These are phyloP conservation scores for Ammospiza caudacuta DNA, from an alignment of 2,113 vertebrate genomes.

Conservation along the genomic window DNA sequence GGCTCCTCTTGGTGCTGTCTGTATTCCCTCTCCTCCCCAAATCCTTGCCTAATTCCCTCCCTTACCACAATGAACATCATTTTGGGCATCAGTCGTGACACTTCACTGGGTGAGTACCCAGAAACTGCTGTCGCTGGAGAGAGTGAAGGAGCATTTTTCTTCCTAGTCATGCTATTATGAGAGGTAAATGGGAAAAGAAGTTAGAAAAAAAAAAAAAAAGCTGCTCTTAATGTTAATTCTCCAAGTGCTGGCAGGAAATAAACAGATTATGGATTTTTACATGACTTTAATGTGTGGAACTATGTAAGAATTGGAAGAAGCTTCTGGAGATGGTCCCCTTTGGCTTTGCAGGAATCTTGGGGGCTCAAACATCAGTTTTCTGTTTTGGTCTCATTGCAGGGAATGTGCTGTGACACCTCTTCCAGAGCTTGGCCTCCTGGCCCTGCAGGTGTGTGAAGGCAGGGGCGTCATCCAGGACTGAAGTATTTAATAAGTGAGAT, in stretches of 20 bases:
- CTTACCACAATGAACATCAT: background rate
- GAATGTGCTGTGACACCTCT: background rate
- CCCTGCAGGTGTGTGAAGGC: background rate
- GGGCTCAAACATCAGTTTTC: background rate
- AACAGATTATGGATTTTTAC: background rate
- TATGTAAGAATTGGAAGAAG: background rate
- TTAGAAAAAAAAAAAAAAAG: too few species aligned
- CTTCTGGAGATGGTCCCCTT: background rate
- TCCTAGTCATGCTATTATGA: background rate
- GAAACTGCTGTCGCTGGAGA: background rate
- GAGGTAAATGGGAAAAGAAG: background rate
- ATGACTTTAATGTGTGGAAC: background rate
- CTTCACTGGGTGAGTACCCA: background rate
- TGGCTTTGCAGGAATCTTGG: background rate
- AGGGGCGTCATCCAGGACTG: background rate
- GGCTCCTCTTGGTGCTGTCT: background rate
- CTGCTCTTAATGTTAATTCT: background rate
- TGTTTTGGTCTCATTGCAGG: background rate
- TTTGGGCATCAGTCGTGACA: background rate
- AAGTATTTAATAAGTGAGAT: background rate
- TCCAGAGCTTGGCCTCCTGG: background rate
- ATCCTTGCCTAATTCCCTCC: background rate
- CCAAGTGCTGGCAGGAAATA: background rate
- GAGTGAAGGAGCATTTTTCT: background rate
- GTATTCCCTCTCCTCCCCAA: background rate